A percentile compares a stretch with the other conserved stretches of the same genome.
Conservation (phyloP, 2,888 invertebrate species). For the Physocephala rufipes region DNA sequence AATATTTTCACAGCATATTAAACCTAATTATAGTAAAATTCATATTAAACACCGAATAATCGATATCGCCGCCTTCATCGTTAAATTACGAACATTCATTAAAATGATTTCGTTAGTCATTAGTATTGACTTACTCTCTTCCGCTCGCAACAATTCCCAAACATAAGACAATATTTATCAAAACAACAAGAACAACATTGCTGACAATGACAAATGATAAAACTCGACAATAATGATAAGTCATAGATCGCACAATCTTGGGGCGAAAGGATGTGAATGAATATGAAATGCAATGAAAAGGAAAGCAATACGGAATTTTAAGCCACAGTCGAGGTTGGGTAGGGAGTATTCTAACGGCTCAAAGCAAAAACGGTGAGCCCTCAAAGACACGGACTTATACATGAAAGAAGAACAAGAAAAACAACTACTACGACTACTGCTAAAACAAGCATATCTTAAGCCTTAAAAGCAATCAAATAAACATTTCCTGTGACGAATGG, state of each 20-base stretch:
- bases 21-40: no score
- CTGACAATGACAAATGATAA: constrained; percentile 27
- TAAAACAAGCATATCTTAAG: no score
- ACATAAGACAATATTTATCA: background rate
- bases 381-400: no score
- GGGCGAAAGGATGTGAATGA: background rate
- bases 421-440: background rate
- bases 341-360: no score
- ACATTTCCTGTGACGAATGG: no score
- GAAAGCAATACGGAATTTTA: background rate
- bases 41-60: no score
- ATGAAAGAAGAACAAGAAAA: background rate
- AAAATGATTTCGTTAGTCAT: background rate
- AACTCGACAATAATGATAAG: background rate
- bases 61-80: no score
- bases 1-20: no score
- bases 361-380: background rate
- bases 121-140: background rate
- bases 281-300: background rate
- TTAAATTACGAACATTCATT: background rate
- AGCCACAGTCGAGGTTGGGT: no score
- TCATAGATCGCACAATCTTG: background rate
- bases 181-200: constrained; percentile 3
- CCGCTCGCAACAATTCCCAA: background rate
- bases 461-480: no score